phyloP scores from a whole-genome alignment of 2,797 vertebrate species.

The Carduelis carduelis region DNA sequence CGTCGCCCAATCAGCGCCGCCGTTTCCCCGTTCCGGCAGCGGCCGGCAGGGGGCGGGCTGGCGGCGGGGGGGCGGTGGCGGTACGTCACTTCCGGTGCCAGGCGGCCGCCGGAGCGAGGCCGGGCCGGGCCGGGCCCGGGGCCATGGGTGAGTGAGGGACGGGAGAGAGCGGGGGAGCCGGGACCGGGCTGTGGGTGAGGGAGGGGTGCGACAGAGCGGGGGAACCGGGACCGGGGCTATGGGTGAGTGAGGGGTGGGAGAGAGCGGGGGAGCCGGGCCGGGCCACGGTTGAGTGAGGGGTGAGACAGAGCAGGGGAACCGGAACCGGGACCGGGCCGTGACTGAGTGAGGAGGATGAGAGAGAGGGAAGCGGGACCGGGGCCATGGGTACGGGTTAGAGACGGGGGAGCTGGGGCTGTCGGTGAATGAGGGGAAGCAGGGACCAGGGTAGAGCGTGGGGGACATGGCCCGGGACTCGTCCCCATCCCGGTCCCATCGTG shows the following conservation, averaged over 20 bases:
- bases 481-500: neutral
- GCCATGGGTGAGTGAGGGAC: neutral
- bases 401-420: neutral
- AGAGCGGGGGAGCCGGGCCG: too few species aligned
- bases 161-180: neutral
- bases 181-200: neutral
- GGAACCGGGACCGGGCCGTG: neutral
- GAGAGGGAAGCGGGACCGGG: neutral
- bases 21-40: neutral
- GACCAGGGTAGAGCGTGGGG: neutral
- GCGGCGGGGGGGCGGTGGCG: neutral
- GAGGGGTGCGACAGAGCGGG: neutral
- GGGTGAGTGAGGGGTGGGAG: neutral
- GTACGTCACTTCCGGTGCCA: neutral
- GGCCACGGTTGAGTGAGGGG: too few species aligned
- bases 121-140: neutral
- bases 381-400: accelerated
- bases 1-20: neutral
- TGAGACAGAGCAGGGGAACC: too few species aligned
- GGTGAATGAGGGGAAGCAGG: neutral
- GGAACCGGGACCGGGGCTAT: too few species aligned
- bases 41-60: neutral
- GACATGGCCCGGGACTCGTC: neutral
- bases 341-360: neutral
- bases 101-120: neutral